A percentile compares a stretch with the other conserved stretches of the same genome.
These are phyloP conservation scores for Drosophila ananassae DNA, from an alignment of 1,140 invertebrate species.

Conservation along the genomic window DNA sequence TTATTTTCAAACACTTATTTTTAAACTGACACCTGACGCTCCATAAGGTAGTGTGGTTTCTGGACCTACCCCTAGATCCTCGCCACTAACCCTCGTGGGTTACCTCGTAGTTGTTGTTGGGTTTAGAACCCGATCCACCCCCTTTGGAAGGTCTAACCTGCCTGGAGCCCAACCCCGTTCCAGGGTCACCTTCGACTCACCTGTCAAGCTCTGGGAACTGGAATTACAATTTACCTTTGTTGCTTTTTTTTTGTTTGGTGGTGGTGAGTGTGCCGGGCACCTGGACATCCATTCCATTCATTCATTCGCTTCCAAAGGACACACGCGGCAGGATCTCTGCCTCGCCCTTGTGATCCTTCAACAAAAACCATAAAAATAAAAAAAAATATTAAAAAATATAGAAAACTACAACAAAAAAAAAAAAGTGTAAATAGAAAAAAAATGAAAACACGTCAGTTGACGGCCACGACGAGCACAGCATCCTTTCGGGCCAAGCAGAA, in stretches of 20 bases:
- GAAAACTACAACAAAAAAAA: background rate
- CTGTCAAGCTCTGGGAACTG: background rate
- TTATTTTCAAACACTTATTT: too few relatives aligned
- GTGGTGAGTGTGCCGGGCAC: background rate
- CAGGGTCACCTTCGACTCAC: background rate
- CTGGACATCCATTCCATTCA: background rate
- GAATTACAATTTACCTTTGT: background rate
- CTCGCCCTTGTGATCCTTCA: background rate
- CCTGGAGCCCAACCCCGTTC: too few relatives aligned
- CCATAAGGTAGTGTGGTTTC: background rate
- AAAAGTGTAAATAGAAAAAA: background rate
- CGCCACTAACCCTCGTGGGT: background rate
- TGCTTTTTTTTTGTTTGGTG: background rate
- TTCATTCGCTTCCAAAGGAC: background rate
- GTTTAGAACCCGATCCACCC: background rate
- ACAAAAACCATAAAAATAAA: background rate
- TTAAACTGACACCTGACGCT: too few relatives aligned
- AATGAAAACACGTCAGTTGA: conserved; percentile 32
- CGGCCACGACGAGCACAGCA: conserved; percentile 7
- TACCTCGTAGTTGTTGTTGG: too few relatives aligned
- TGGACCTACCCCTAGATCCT: background rate
- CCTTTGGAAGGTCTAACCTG: background rate
- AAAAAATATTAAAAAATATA: background rate
- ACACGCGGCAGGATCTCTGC: background rate
- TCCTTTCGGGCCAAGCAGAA: conserved; percentile 25